Evolutionary conservation across 1,140 invertebrate genomes (phyloP).

Genomic region (Euborellia annulipes): DNA sequence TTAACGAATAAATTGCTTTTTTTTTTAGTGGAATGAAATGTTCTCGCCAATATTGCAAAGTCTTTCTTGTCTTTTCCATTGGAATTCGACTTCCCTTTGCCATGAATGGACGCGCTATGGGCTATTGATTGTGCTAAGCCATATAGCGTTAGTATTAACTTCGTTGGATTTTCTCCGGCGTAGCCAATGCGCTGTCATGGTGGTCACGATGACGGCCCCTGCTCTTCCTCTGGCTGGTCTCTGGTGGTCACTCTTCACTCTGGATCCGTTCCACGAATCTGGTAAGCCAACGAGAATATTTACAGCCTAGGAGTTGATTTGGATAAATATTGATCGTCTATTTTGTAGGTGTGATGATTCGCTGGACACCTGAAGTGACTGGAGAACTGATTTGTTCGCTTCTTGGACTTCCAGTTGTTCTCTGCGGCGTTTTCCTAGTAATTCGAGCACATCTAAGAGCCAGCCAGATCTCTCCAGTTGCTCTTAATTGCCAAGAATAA

Average conservation of each 20-base stretch:
- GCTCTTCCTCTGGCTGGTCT: constrained; percentile 36
- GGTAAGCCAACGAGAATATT: too few relatives aligned
- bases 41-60: too few relatives aligned
- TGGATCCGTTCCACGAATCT: constrained; percentile 17
- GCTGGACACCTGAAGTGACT: constrained; percentile 36
- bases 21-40: background rate
- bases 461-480: constrained; percentile 13
- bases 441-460: constrained; percentile 34
- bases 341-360: constrained; percentile 27
- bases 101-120: too few relatives aligned
- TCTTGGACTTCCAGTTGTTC: constrained; percentile 37
- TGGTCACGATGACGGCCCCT: constrained; percentile 32
- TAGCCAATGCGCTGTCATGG: constrained; percentile 39
- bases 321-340: too few relatives aligned
- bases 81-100: too few relatives aligned
- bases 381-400: constrained; percentile 41
- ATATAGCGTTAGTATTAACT: too few relatives aligned
- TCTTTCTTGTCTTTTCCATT: too few relatives aligned
- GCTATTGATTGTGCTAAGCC: too few relatives aligned
- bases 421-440: constrained; percentile 34
- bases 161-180: constrained; percentile 24
- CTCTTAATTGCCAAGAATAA: too few relatives aligned
- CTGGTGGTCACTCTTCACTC: constrained; percentile 42
- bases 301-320: too few relatives aligned
- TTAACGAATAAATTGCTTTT: background rate